Evolutionary conservation across 2,888 invertebrate genomes (phyloP).

Genomic region (Metellina segmentata): DNA sequence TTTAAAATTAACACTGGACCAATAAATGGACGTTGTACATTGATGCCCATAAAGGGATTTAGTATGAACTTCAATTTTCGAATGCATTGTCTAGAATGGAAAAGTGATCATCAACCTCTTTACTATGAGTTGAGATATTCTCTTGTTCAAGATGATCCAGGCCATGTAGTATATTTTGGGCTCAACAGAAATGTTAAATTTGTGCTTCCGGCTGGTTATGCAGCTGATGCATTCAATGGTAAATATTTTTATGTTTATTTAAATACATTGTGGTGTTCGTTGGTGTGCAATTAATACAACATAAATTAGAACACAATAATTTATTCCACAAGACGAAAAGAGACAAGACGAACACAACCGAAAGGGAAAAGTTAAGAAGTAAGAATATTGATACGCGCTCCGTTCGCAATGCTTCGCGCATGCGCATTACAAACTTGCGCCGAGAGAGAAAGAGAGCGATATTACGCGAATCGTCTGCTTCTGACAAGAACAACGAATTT

Average conservation of each 20-base stretch:
- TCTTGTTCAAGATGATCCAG: constrained; percentile 62
- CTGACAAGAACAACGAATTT: too few species aligned
- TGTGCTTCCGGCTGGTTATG: constrained; percentile 79
- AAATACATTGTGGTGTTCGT: too few species aligned
- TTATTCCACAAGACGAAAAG: too few species aligned
- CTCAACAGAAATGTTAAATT: constrained; percentile 79
- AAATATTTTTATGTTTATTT: constrained; percentile 3
- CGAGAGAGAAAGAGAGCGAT: too few species aligned
- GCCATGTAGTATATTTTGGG: constrained; percentile 79
- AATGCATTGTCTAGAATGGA: constrained; percentile 80
- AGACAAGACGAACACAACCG: too few species aligned
- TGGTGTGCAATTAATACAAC: too few species aligned
- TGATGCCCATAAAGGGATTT: constrained; percentile 79
- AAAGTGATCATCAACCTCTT: constrained; percentile 79
- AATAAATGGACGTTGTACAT: constrained; percentile 79
- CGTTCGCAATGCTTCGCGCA: too few species aligned
- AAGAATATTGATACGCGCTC: too few species aligned
- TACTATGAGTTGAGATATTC: constrained; percentile 80
- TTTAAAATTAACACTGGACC: constrained; percentile 80
- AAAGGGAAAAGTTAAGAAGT: too few species aligned
- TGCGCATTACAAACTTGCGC: too few species aligned
- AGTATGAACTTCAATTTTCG: constrained; percentile 79
- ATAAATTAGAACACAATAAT: too few species aligned
- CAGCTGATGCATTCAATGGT: constrained; percentile 68
- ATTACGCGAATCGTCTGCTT: too few species aligned